Conservation (phyloP, 2,113 vertebrate genomes). For the Pterocles orientalis region DNA sequence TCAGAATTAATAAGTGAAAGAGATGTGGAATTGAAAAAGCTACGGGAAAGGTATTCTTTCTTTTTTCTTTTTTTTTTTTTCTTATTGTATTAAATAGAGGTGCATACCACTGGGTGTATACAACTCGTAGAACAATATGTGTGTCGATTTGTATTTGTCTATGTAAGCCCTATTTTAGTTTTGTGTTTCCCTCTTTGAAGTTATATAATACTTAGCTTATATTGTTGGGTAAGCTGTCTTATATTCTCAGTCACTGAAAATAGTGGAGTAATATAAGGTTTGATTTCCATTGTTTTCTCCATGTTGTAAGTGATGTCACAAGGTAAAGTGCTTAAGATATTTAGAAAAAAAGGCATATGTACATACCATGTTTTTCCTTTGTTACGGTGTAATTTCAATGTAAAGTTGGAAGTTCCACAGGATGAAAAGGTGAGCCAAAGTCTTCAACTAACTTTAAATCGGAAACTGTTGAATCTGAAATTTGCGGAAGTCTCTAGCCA, state of each 20-base stretch:
- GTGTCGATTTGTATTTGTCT: neutral
- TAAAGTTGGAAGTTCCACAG: neutral
- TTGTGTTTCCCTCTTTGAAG: neutral
- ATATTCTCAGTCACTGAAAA: neutral
- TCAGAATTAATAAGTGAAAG: slow-evolving; percentile 96
- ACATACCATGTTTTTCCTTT: neutral
- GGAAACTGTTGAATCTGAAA: neutral
- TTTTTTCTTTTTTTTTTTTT: neutral
- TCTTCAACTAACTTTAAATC: neutral
- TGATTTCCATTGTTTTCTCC: neutral
- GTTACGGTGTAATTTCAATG: neutral
- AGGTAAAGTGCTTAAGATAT: neutral
- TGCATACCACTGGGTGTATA: neutral
- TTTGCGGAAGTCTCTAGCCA: neutral
- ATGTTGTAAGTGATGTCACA: neutral
- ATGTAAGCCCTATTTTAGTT: neutral
- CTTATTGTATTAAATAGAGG: neutral
- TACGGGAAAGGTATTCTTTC: slow-evolving; percentile 86
- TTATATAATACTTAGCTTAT: neutral
- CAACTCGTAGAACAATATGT: neutral
- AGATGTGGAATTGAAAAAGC: slow-evolving; percentile 95
- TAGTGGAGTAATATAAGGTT: neutral
- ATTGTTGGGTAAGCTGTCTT: neutral
- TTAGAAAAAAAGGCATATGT: neutral
- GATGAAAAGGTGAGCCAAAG: neutral